These are phyloP conservation scores for Mormyrus proboscirostris DNA, from an alignment of 2,797 vertebrate species.

Conservation along the genomic window DNA sequence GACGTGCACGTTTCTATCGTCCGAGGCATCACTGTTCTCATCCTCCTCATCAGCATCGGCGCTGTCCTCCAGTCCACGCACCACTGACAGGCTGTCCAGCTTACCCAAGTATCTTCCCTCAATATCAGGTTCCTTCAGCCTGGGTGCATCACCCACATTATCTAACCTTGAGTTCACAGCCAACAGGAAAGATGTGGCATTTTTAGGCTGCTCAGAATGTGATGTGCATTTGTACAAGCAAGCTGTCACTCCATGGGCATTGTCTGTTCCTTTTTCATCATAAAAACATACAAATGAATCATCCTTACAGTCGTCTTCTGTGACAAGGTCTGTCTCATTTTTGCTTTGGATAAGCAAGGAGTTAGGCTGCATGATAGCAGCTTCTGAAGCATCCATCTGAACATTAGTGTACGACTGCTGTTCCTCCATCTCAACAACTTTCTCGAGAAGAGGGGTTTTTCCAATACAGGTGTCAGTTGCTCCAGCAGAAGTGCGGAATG, in stretches of 20 bases:
- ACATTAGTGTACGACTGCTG: constrained; percentile 27
- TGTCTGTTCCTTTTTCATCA: constrained; percentile 15
- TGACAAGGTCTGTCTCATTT: constrained; percentile 24
- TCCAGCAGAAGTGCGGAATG: constrained; percentile 34
- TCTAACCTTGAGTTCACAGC: constrained; percentile 33
- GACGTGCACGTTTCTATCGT: constrained; percentile 74
- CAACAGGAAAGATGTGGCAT: constrained; percentile 6
- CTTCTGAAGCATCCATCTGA: constrained; percentile 27
- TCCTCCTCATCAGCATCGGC: constrained; percentile 92
- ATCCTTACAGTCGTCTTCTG: not conserved
- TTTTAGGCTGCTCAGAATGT: constrained; percentile 27
- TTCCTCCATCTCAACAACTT: constrained; percentile 24
- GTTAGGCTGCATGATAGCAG: constrained; percentile 17
- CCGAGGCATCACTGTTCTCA: constrained; percentile 90
- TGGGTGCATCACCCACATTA: constrained; percentile 63
- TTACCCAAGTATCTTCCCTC: constrained; percentile 89
- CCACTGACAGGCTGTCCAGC: constrained; percentile 56
- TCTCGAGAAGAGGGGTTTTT: constrained; percentile 5
- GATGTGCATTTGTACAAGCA: not conserved
- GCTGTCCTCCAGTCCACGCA: constrained; percentile 69
- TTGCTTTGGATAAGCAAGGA: constrained; percentile 30
- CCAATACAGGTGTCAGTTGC: constrained; percentile 17
- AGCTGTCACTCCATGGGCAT: constrained; percentile 35
- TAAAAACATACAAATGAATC: not conserved
- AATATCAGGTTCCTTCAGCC: constrained; percentile 84